phyloP scores from a whole-genome alignment of 2,113 vertebrate species.

The Pristiophorus japonicus region DNA sequence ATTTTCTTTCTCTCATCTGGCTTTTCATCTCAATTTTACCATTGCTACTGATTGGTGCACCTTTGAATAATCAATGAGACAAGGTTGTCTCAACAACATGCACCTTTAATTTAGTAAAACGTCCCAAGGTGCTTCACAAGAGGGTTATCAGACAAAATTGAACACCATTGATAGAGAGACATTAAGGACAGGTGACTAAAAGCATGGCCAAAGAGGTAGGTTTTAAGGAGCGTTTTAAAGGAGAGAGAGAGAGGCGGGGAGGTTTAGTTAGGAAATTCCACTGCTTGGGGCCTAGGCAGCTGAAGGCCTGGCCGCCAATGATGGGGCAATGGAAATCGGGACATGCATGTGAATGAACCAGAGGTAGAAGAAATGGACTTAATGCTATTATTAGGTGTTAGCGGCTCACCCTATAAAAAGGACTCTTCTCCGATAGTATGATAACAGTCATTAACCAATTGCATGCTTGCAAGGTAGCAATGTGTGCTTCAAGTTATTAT shows the following conservation, averaged over 20 bases:
- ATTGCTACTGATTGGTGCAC: neutral
- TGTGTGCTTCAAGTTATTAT: neutral
- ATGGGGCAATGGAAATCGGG: neutral
- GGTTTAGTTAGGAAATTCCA: neutral
- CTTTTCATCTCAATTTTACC: neutral
- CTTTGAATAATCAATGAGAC: neutral
- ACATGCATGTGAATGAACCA: neutral
- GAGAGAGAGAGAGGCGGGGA: neutral
- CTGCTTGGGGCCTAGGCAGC: no score
- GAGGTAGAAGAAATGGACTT: neutral
- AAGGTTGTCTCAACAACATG: neutral
- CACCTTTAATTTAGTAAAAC: no score
- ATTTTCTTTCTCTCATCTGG: neutral
- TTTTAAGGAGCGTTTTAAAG: neutral
- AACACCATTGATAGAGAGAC: neutral
- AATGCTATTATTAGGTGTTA: neutral
- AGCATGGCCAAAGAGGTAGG: neutral
- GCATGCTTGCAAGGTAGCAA: neutral
- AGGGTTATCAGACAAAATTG: neutral
- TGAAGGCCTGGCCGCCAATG: neutral
- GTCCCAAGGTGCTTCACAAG: neutral
- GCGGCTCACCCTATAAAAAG: neutral
- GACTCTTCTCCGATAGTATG: neutral
- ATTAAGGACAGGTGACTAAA: neutral
- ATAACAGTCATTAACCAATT: neutral